Conservation (phyloP, 1,140 invertebrate species). For the Plutomurus gul region DNA sequence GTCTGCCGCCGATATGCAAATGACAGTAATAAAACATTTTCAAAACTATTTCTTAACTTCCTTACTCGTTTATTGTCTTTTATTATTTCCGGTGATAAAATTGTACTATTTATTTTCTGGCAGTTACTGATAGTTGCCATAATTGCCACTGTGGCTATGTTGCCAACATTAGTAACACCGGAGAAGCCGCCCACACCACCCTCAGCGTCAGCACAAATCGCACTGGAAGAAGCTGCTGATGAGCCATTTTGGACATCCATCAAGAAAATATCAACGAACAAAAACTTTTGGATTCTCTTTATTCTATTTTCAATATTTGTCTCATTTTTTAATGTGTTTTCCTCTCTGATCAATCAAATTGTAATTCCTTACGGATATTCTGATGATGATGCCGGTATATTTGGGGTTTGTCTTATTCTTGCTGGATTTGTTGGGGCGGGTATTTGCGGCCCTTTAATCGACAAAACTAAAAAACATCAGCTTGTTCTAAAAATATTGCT, state of each 20-base stretch:
- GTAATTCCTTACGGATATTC: slow-evolving; percentile 11
- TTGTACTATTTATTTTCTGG: neutral
- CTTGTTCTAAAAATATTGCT: neutral
- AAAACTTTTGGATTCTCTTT: slow-evolving; percentile 29
- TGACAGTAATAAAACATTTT: neutral
- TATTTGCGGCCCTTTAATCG: neutral
- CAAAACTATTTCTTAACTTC: too few relatives aligned
- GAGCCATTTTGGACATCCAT: slow-evolving; percentile 9
- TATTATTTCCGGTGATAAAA: too few relatives aligned
- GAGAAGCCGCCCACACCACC: slow-evolving; percentile 7
- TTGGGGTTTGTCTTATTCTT: neutral
- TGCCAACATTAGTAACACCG: neutral
- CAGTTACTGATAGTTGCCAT: neutral
- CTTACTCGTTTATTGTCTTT: too few relatives aligned
- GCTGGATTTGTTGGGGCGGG: slow-evolving; percentile 29
- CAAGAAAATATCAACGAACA: neutral
- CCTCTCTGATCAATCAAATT: slow-evolving; percentile 31
- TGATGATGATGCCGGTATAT: slow-evolving; percentile 27
- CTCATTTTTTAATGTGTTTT: slow-evolving; percentile 14
- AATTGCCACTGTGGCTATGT: neutral
- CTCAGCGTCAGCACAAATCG: slow-evolving; percentile 10
- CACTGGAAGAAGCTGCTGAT: neutral
- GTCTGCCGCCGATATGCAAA: neutral
- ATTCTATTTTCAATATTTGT: slow-evolving; percentile 4
- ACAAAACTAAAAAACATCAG: slow-evolving; percentile 20